A percentile compares a stretch with the other conserved stretches of the same genome.
Conservation (phyloP, 2,797 vertebrate species). For the Pseudotriccus pelzelni region DNA sequence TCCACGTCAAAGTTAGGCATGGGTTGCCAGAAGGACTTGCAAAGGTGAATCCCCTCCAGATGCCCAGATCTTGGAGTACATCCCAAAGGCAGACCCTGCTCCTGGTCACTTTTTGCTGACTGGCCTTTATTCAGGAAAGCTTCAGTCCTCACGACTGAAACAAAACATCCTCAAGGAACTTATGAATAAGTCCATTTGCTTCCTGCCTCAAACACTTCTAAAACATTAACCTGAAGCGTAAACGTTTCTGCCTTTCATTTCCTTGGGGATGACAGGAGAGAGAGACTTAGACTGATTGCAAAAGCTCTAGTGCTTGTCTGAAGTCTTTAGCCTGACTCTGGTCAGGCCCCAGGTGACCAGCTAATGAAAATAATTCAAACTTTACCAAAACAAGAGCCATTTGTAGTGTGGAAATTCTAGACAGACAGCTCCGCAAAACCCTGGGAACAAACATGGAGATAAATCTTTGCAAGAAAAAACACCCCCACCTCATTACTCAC, state of each 20-base stretch:
- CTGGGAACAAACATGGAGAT: slow-evolving; percentile 69
- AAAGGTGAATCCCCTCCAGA: background rate
- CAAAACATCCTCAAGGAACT: slow-evolving; percentile 67
- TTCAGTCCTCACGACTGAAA: slow-evolving; percentile 30
- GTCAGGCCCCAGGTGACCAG: slow-evolving; percentile 77
- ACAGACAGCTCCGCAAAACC: slow-evolving; percentile 72
- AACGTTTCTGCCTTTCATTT: slow-evolving; percentile 72
- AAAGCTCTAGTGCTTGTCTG: slow-evolving; percentile 76
- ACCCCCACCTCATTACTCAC: background rate
- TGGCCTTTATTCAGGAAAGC: slow-evolving; percentile 16
- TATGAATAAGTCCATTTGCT: slow-evolving; percentile 70
- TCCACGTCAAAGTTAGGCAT: background rate
- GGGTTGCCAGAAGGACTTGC: background rate
- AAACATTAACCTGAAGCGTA: slow-evolving; percentile 61
- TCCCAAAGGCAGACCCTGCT: background rate
- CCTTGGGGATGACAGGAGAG: slow-evolving; percentile 67
- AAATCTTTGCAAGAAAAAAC: slow-evolving; percentile 63
- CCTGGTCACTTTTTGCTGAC: background rate
- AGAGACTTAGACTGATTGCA: slow-evolving; percentile 71
- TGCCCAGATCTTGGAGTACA: background rate
- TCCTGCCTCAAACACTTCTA: slow-evolving; percentile 65
- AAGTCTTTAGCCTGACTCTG: slow-evolving; percentile 73
- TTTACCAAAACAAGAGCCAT: slow-evolving; percentile 78
- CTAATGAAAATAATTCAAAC: slow-evolving; percentile 83
- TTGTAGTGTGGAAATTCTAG: slow-evolving; percentile 78